Conservation (phyloP, 2,797 vertebrate genomes). For the Spinus olivaceus region DNA sequence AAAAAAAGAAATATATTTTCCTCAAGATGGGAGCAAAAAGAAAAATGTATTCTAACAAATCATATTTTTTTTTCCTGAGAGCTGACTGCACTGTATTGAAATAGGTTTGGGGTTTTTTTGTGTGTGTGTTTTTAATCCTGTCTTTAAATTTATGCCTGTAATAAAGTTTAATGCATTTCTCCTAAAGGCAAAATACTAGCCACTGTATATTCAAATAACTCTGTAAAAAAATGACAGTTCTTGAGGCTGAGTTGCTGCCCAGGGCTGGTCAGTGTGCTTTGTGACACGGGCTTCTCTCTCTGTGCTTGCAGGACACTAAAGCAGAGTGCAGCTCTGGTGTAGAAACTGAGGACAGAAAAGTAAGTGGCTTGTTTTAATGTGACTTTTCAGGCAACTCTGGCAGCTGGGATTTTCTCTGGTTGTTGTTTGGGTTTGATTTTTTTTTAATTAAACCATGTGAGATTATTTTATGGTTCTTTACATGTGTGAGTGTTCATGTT, state of each 20-base stretch:
- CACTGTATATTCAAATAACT: not conserved
- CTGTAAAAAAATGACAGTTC: not conserved
- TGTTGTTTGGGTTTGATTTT: not conserved
- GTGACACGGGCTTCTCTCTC: not conserved
- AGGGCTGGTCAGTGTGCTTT: not conserved
- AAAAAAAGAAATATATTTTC: not conserved
- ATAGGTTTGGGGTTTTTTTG: not conserved
- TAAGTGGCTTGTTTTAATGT: slow-evolving; percentile 53
- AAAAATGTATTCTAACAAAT: not conserved
- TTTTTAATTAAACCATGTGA: not conserved
- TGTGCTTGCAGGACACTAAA: slow-evolving; percentile 74
- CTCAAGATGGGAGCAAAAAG: not conserved
- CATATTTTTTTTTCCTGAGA: not conserved
- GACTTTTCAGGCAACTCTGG: not conserved
- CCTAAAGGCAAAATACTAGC: not conserved
- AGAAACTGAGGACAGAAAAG: slow-evolving; percentile 78
- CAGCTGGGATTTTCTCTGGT: not conserved
- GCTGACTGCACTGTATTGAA: not conserved
- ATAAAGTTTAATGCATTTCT: not conserved
- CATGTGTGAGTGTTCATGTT: not conserved
- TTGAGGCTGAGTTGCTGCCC: not conserved
- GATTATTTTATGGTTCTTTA: not conserved
- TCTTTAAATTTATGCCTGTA: not conserved
- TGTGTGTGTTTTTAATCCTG: not conserved
- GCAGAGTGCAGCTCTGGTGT: slow-evolving; percentile 72